Conservation (phyloP, 2,113 vertebrate species). For the Nymphicus hollandicus region DNA sequence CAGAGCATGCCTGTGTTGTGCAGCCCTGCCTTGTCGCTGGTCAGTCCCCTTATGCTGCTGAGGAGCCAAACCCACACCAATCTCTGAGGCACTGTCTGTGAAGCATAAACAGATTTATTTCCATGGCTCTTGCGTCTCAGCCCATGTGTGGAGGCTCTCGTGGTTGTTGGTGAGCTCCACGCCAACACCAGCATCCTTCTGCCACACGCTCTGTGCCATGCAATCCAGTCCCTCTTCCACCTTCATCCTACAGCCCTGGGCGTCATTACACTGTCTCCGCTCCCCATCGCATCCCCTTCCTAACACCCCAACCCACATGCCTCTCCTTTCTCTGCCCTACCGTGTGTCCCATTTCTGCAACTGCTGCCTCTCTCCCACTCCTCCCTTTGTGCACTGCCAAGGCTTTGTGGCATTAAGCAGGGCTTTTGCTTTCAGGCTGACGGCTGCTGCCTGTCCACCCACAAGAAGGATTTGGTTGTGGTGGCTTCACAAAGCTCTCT, state of each 20-base stretch:
- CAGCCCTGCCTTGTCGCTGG: background rate
- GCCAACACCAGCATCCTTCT: background rate
- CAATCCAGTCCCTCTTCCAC: background rate
- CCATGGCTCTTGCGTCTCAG: background rate
- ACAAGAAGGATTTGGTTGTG: background rate
- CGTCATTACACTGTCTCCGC: fast-evolving
- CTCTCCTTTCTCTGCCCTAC: background rate
- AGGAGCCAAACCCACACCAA: fast-evolving
- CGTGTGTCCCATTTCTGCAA: background rate
- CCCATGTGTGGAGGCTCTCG: fast-evolving
- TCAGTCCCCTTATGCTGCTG: background rate
- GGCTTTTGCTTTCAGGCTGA: background rate
- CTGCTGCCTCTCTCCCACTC: background rate
- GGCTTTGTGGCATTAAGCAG: background rate
- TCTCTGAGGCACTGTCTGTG: background rate
- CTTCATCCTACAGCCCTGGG: background rate
- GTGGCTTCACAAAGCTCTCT: conserved; percentile 27
- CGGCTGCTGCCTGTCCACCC: background rate
- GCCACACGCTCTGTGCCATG: fast-evolving
- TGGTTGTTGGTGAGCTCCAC: fast-evolving
- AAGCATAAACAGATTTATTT: background rate
- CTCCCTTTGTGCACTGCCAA: fast-evolving
- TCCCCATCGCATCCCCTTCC: background rate
- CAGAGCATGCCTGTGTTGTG: too few relatives aligned
- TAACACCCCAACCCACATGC: fast-evolving